Base-by-base conservation (phyloP, 2,888 invertebrate genomes). In the Nomada fucata region DNA sequence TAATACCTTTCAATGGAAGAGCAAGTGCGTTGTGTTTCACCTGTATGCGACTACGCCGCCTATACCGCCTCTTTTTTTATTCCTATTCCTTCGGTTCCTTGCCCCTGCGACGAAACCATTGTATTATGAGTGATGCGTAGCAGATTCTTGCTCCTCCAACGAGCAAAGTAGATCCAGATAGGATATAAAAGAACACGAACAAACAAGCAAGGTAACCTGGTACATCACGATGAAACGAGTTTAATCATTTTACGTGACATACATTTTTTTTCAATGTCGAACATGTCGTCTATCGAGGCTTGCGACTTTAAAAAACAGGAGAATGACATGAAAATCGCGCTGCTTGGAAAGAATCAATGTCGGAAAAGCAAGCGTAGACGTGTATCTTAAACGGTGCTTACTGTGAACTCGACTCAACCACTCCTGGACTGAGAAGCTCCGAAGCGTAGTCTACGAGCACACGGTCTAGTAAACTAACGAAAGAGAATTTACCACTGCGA, bases 391-490 rank as follows among this genome's bases (percentile, higher is more conserved):
- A n/a, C 79, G 65, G 63, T 64, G 60, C 74, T 84, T 70, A 75
- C 57, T 59, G 55, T n/a, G 74, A 82, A 76, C 73, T 77, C 72
- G 79, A 73, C 79, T 82, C 79, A 77, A 79, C 65, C 82, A 73
- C 73, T 68, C 64, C 67, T 36, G 67, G 59, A 59, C 50, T 50
- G 72, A 65, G 75, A 77, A 75, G 70, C 70, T 80, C 52, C 83
- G 80, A 71, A 78, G 81, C 76, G 67, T 63, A 60, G 76, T 63
- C 13, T 72, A 76, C 77, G 86, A 77, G 77, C 55, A 36, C 73
- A 75, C 76, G 73, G 76, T 82, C 82, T 76, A 61, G 79, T 77
- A 82, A 86, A 77, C 76, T 82, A 83, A 86, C 84, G 79, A 86
- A 84, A 84, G 84, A 86, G 82, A 77, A 81, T 77, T 84, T 70